A percentile compares a stretch with the other conserved stretches of the same genome.
Evolutionary conservation across 2,797 vertebrate species (phyloP).

Genomic region (Channallabes apus): DNA sequence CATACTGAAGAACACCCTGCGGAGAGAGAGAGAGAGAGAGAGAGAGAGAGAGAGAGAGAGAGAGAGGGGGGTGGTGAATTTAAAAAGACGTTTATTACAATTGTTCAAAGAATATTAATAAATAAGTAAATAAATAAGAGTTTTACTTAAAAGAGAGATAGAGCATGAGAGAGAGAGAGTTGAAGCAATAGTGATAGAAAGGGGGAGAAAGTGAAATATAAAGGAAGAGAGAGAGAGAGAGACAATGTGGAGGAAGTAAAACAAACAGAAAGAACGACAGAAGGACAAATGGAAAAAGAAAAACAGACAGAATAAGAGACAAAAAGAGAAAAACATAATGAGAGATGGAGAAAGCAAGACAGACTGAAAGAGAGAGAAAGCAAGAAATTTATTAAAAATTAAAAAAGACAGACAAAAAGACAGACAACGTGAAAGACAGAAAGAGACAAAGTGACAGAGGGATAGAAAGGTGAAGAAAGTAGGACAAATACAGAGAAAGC

Average conservation of each 20-base stretch:
- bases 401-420: background rate
- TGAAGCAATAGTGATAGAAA: background rate
- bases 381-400: background rate
- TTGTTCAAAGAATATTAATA: too few relatives aligned
- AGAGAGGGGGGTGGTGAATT: too few relatives aligned
- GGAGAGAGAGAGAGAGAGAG: background rate
- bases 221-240: background rate
- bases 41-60: background rate
- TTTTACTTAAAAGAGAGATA: background rate
- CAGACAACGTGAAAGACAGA: background rate
- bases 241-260: background rate
- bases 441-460: background rate
- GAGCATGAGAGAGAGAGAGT: background rate
- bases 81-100: too few relatives aligned
- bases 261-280: too few relatives aligned
- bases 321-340: background rate
- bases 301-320: background rate
- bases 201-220: background rate
- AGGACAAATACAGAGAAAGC: background rate
- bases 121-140: too few relatives aligned
- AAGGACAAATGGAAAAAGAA: background rate
- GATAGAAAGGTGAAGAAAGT: background rate
- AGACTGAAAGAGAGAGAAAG: background rate
- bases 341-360: background rate
- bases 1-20: constrained; percentile 89